Base-by-base conservation (phyloP, 2,888 invertebrate genomes). In the Andrena chrysosceles region DNA sequence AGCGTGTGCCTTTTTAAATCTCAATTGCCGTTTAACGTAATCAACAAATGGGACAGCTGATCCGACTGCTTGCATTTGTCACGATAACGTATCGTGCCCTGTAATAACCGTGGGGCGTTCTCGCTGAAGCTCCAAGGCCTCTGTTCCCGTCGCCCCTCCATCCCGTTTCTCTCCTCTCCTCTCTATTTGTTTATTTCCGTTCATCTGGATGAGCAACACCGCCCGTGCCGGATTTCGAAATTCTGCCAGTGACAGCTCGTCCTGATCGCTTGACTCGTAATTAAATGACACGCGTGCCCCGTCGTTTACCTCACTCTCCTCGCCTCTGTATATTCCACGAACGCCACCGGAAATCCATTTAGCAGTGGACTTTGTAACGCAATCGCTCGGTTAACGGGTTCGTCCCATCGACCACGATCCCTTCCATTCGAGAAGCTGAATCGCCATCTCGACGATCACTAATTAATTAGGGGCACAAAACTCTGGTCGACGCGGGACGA, bases 241-340 rank as follows among this genome's bases (percentile, higher is more conserved):
- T 63, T 81, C 84, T 86, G 86, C 23, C 63, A 29, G 35, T 84
- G 86, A 86, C 86, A 78, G 84, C 62, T 68, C 68, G 64, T 69
- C 75, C 77, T 76, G 71, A 84, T 75, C 73, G 70, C 33, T 82
- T 52, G 60, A 66, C 66, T 86, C 80, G 63, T 84, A 86, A 86
- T 86, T 84, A 86, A 86, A 84, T 67, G 75, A 77, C 72, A 75
- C 86, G 62, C 80, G 66, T 67, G 68, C 64, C n/a, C 20, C 56
- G 35, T 6, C 72, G 69, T 74, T 71, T 66, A 52, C 16, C 42
- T 16, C 42, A 0, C 42, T 16, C 16, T 16, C 42, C 42, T 16
- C 42, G 42, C 42, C 42, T 1, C 20, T 3, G 29, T 56, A 33
- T 33, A 68, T 68, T 68, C 69, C 49, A 8, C 68, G 42, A 56